Percentiles rank a stretch among this genome's conserved stretches.
Evolutionary conservation across 2,888 invertebrate genomes (phyloP).

Genomic region (Drosophila algonquin): DNA sequence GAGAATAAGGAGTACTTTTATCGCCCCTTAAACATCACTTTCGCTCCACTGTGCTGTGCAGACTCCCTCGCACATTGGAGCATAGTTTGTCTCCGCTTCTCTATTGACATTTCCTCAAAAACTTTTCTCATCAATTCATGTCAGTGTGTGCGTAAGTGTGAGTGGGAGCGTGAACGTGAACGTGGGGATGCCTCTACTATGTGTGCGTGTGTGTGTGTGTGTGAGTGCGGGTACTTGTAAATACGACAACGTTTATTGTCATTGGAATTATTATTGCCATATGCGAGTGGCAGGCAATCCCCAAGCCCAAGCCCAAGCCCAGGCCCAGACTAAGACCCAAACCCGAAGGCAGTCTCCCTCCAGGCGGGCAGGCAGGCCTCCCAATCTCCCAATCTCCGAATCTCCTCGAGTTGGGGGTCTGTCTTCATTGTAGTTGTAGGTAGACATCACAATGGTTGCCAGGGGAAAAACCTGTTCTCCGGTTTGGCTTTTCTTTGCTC

Average conservation of each 20-base stretch:
- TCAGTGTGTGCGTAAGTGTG: constrained; percentile 53
- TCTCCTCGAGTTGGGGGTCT: constrained; percentile 5
- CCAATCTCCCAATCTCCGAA: constrained; percentile 50
- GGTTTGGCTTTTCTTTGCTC: constrained; percentile 64
- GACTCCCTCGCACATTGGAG: constrained; percentile 43
- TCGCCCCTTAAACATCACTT: too few species aligned
- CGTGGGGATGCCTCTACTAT: constrained; percentile 13
- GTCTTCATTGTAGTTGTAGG: constrained; percentile 66
- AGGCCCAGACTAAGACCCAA: background rate
- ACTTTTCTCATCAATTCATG: constrained; percentile 78
- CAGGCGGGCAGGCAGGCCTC: constrained; percentile 26
- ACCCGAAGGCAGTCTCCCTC: constrained; percentile 12
- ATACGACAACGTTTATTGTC: constrained; percentile 80
- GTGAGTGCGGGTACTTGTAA: constrained; percentile 67
- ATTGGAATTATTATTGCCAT: constrained; percentile 77
- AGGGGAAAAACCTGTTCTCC: constrained; percentile 77
- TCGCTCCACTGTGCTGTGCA: constrained; percentile 30
- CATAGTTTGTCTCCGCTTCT: constrained; percentile 73
- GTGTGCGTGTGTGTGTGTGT: constrained; percentile 25
- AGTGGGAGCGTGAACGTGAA: background rate
- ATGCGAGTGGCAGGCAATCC: constrained; percentile 54
- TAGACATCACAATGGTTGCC: constrained; percentile 76
- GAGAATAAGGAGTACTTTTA: background rate
- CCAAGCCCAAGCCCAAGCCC: background rate
- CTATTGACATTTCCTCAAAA: constrained; percentile 80